phyloP scores from a whole-genome alignment of 2,797 vertebrate species.

The Menidia menidia region DNA sequence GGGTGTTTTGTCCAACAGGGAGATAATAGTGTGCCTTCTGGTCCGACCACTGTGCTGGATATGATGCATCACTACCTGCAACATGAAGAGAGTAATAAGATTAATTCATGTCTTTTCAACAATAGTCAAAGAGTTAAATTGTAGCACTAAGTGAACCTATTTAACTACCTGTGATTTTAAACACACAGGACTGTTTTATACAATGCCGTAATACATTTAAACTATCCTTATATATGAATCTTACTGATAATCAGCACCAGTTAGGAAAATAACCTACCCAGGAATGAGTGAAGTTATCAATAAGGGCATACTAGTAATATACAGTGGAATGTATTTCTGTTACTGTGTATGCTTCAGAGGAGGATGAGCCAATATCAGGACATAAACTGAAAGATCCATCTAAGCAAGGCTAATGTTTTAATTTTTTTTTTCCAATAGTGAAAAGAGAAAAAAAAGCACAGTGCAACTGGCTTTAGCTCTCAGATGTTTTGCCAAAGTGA shows the following conservation, averaged over 20 bases:
- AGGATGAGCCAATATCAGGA: not conserved
- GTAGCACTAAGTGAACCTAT: not conserved
- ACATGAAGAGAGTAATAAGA: slow-evolving; percentile 50
- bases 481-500: too few species aligned
- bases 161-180: slow-evolving; percentile 1
- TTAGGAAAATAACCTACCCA: not conserved
- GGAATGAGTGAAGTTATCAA: slow-evolving; percentile 4
- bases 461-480: not conserved
- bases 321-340: not conserved
- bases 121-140: not conserved
- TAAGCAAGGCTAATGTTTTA: not conserved
- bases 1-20: slow-evolving; percentile 78
- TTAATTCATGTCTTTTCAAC: slow-evolving; percentile 12
- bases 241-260: not conserved
- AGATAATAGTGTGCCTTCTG: slow-evolving; percentile 75
- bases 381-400: not conserved
- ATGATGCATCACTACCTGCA: slow-evolving; percentile 84
- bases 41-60: slow-evolving; percentile 85
- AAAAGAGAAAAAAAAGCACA: not conserved
- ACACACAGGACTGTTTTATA: not conserved
- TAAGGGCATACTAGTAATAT: slow-evolving; percentile 5
- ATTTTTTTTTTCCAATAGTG: not conserved
- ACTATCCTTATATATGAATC: slow-evolving; percentile 1
- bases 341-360: not conserved
- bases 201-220: not conserved